Percentiles rank a stretch among this genome's conserved stretches.
These are phyloP conservation scores for Abrostola tripartita DNA, from an alignment of 2,888 invertebrate genomes.

Conservation along the genomic window DNA sequence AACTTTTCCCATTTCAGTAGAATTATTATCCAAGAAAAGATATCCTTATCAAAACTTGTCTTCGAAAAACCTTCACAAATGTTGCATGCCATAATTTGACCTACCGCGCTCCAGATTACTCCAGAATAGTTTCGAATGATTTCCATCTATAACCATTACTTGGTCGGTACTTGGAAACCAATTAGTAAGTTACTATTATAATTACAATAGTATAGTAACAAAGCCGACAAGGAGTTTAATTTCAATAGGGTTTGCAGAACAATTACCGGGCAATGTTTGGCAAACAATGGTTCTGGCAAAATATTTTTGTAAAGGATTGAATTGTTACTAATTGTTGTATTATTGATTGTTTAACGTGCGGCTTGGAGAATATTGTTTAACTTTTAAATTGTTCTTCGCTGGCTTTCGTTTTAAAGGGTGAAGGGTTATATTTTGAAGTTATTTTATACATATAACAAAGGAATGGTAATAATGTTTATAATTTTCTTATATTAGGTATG, in stretches of 20 bases:
- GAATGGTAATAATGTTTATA: too few species aligned
- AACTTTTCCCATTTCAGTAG: too few species aligned
- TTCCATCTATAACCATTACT: conserved; percentile 1
- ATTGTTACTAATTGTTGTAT: conserved; percentile 4
- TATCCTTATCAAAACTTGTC: too few species aligned
- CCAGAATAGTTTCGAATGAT: background rate
- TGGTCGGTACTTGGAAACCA: conserved; percentile 7
- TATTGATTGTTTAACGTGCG: background rate
- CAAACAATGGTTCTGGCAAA: conserved; percentile 3
- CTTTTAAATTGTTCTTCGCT: background rate
- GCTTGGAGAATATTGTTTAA: conserved; percentile 4
- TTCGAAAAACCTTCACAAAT: too few species aligned
- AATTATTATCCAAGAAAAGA: too few species aligned
- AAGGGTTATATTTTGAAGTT: background rate
- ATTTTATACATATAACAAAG: too few species aligned
- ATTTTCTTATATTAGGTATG: too few species aligned
- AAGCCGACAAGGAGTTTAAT: background rate
- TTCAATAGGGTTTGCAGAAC: conserved; percentile 11
- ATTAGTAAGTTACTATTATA: conserved; percentile 28
- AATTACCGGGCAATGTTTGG: conserved; percentile 2
- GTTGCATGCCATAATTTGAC: too few species aligned
- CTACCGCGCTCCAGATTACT: too few species aligned
- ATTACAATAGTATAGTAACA: background rate
- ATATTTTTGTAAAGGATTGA: background rate
- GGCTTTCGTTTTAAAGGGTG: background rate